Evolutionary conservation across 2,888 invertebrate species (phyloP).

Genomic region (Rotaria sp.): DNA sequence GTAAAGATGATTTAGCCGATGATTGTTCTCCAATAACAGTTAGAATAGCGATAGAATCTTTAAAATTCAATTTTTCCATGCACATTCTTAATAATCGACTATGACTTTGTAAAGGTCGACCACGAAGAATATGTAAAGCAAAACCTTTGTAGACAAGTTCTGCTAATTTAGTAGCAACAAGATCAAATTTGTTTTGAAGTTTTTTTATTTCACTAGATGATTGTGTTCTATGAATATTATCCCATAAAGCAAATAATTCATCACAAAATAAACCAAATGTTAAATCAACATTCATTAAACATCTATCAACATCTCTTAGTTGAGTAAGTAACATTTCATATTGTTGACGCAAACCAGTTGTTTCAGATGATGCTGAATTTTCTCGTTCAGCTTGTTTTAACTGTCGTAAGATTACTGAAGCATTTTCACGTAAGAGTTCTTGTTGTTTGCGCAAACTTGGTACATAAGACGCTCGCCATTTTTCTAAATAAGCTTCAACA

Average conservation of each 20-base stretch:
- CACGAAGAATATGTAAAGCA: neutral
- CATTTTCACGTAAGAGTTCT: no score
- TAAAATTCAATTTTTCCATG: neutral
- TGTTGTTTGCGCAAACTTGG: neutral
- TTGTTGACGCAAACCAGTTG: neutral
- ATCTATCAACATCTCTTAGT: neutral
- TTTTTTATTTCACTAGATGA: neutral
- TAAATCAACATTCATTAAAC: neutral
- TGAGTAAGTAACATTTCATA: neutral
- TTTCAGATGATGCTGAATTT: no score
- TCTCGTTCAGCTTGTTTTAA: no score
- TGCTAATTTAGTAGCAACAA: neutral
- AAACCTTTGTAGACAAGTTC: slow-evolving; percentile 7
- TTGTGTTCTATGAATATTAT: neutral
- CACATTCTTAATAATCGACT: neutral
- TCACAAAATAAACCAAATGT: neutral
- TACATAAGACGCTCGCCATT: neutral
- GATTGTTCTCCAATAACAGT: slow-evolving; percentile 33
- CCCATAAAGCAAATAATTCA: neutral
- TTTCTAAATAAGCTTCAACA: neutral
- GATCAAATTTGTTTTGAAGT: neutral
- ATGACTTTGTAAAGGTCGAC: neutral
- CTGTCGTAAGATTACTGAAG: no score
- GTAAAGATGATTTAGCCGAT: slow-evolving; percentile 30
- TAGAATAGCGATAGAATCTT: neutral